Conservation (phyloP, 2,797 vertebrate genomes). For the Bufotes viridis region DNA sequence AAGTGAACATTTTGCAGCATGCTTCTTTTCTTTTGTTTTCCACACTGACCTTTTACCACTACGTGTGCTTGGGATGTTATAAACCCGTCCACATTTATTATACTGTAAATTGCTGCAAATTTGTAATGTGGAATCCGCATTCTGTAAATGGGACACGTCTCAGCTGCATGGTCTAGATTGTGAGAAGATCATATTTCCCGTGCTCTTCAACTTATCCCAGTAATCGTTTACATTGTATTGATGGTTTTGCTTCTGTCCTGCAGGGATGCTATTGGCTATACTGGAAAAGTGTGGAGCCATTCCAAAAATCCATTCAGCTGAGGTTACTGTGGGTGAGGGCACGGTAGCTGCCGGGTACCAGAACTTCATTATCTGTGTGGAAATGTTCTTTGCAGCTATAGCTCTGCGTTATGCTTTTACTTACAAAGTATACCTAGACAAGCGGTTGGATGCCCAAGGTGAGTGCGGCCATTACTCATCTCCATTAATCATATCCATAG, state of each 20-base stretch:
- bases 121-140: too few relatives aligned
- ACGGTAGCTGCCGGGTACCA: conserved; percentile 96
- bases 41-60: too few relatives aligned
- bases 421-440: conserved; percentile 90
- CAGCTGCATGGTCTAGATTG: not conserved
- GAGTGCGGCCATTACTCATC: too few relatives aligned
- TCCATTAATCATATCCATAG: not conserved
- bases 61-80: too few relatives aligned
- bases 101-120: too few relatives aligned
- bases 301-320: conserved; percentile 87
- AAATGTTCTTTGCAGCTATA: conserved; percentile 97
- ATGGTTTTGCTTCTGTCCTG: not conserved
- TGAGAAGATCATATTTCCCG: not conserved
- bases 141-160: not conserved
- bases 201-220: not conserved
- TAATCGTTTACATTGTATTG: not conserved
- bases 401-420: conserved; percentile 94
- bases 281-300: conserved; percentile 96
- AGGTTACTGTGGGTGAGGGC: conserved; percentile 90
- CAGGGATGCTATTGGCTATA: conserved; percentile 95
- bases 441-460: conserved; percentile 92
- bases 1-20: too few relatives aligned
- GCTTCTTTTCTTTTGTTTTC: too few relatives aligned
- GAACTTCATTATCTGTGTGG: conserved; percentile 97
- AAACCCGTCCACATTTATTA: too few relatives aligned